phyloP scores from a whole-genome alignment of 2,888 invertebrate genomes.

The Aleiodes alternator region DNA sequence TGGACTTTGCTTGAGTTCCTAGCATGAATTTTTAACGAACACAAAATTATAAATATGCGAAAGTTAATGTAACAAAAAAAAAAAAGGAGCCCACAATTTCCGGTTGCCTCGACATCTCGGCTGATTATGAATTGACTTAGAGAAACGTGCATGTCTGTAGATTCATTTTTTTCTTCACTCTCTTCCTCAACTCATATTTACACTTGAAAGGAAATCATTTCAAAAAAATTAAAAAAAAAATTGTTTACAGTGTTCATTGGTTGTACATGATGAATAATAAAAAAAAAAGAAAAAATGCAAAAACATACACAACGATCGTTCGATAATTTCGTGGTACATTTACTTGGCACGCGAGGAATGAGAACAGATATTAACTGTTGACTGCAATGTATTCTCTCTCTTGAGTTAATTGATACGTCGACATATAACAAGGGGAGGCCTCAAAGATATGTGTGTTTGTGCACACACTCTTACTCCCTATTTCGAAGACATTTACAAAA shows the following conservation, averaged over 20 bases:
- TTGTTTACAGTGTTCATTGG: conserved; percentile 21
- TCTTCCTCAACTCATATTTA: neutral
- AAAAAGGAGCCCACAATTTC: conserved; percentile 64
- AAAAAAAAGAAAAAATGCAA: conserved; percentile 52
- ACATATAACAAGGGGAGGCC: conserved; percentile 45
- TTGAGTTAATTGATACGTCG: conserved; percentile 68
- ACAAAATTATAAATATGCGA: conserved; percentile 49
- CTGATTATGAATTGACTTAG: conserved; percentile 24
- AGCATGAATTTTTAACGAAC: conserved; percentile 26
- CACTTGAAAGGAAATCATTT: conserved; percentile 4
- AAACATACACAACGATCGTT: conserved; percentile 49
- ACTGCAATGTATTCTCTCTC: conserved; percentile 25
- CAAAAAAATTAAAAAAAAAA: neutral
- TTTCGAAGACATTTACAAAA: neutral
- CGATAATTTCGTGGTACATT: conserved; percentile 71
- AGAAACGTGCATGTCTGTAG: conserved; percentile 23
- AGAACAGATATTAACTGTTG: conserved; percentile 66
- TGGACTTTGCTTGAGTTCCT: conserved; percentile 51
- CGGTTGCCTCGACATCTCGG: conserved; percentile 58
- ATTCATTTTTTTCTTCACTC: neutral
- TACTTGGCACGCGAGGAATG: conserved; percentile 65
- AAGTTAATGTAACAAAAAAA: conserved; percentile 54
- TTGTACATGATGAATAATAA: neutral
- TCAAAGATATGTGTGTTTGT: conserved; percentile 3
- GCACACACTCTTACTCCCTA: neutral